Conservation (phyloP, 2,888 invertebrate species). For the Rhagonycha lutea region DNA sequence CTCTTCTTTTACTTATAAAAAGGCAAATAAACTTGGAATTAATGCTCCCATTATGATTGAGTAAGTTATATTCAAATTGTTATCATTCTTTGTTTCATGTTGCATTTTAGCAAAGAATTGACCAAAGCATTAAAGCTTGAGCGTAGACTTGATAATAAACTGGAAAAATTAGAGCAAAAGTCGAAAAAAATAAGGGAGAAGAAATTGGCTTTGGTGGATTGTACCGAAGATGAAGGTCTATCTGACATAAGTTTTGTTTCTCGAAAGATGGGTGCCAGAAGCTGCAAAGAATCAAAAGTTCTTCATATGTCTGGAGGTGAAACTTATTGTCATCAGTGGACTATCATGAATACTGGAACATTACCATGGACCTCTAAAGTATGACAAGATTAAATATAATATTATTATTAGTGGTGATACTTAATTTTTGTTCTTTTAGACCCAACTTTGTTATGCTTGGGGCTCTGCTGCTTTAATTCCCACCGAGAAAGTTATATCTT, state of each 20-base stretch:
- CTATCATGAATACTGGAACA: conserved; percentile 51
- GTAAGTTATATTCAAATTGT: not conserved
- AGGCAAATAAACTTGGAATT: conserved; percentile 7
- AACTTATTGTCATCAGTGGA: conserved; percentile 51
- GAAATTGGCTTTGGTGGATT: conserved; percentile 44
- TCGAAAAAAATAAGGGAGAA: conserved; percentile 53
- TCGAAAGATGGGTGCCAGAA: conserved; percentile 33
- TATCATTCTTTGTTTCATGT: not conserved
- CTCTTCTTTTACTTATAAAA: conserved; percentile 3
- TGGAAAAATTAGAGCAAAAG: conserved; percentile 54
- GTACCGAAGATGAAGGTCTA: conserved; percentile 37
- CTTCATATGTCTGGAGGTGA: conserved; percentile 50
- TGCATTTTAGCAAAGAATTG: conserved; percentile 30
- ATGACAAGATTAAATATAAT: conserved; percentile 18
- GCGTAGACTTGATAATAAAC: conserved; percentile 49
- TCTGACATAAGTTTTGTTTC: conserved; percentile 1
- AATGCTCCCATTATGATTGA: conserved; percentile 1
- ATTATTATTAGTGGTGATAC: not conserved
- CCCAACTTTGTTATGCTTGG: conserved; percentile 53
- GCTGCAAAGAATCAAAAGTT: conserved; percentile 18
- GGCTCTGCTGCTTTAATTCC: conserved; percentile 52
- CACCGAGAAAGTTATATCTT: conserved; percentile 43
- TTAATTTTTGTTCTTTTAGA: conserved; percentile 42
- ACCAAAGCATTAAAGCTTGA: conserved; percentile 43
- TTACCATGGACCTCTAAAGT: conserved; percentile 49